Evolutionary conservation across 2,888 invertebrate species (phyloP).

Genomic region (Lepeophtheirus nordmannii): DNA sequence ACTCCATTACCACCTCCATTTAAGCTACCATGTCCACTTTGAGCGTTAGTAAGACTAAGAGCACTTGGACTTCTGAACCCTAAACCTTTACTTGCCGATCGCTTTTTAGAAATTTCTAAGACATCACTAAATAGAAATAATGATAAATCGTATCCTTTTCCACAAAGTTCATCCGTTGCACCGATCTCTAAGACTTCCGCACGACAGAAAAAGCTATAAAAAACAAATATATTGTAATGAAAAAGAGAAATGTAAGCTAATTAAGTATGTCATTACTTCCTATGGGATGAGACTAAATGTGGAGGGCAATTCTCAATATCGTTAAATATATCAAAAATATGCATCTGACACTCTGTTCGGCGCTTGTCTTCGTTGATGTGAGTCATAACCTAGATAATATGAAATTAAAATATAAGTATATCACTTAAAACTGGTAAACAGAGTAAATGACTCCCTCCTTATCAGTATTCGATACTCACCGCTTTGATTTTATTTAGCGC

Average conservation of each 20-base stretch:
- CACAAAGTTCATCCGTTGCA: slow-evolving; percentile 52
- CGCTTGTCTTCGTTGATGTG: slow-evolving; percentile 96
- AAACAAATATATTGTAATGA: too few species aligned
- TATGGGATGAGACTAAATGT: slow-evolving; percentile 78
- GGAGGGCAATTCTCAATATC: slow-evolving; percentile 96
- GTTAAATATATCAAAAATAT: slow-evolving; percentile 91
- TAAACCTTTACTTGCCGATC: slow-evolving; percentile 4
- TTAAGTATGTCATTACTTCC: slow-evolving; percentile 68
- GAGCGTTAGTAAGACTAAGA: slow-evolving; percentile 10
- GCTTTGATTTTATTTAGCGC: slow-evolving; percentile 15
- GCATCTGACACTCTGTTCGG: slow-evolving; percentile 84
- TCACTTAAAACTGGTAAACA: background rate
- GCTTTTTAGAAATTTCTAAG: slow-evolving; percentile 53
- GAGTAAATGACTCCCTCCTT: background rate
- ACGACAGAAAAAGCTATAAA: slow-evolving; percentile 31
- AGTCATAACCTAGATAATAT: slow-evolving; percentile 51
- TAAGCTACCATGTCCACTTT: background rate
- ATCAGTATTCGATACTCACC: background rate
- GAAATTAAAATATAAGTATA: slow-evolving; percentile 3
- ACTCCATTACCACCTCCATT: slow-evolving; percentile 8
- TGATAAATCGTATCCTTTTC: slow-evolving; percentile 68
- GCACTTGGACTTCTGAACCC: slow-evolving; percentile 17
- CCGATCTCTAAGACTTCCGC: slow-evolving; percentile 33
- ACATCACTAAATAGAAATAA: slow-evolving; percentile 87
- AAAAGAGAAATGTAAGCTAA: slow-evolving; percentile 32